These are phyloP conservation scores for Gandaritis pyraliata DNA, from an alignment of 2,888 invertebrate genomes.

Conservation along the genomic window DNA sequence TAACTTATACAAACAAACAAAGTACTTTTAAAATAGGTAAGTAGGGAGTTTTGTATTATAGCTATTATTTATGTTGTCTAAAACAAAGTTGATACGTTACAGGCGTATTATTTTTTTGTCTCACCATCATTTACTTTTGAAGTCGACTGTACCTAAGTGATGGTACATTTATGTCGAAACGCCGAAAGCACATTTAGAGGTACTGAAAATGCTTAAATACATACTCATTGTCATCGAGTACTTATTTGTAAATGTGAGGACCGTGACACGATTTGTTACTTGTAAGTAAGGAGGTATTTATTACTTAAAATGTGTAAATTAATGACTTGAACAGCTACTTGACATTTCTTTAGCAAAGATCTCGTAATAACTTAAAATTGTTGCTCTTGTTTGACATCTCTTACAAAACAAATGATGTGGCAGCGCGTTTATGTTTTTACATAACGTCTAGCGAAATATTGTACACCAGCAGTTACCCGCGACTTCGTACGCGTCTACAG, in stretches of 20 bases:
- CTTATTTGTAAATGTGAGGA: not conserved
- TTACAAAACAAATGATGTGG: not conserved
- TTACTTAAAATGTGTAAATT: conserved; percentile 9
- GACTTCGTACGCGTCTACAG: no score
- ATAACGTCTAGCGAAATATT: no score
- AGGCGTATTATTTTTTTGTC: no score
- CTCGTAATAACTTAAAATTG: not conserved
- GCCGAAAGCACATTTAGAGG: conserved; percentile 1
- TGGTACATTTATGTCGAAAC: not conserved
- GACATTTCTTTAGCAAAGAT: not conserved
- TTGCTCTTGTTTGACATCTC: not conserved
- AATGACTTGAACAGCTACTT: not conserved
- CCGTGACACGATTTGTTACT: conserved; percentile 14
- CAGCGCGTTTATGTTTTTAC: conserved; percentile 19
- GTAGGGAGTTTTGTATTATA: no score
- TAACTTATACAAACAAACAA: no score
- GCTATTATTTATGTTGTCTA: no score
- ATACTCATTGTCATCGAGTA: conserved; percentile 19
- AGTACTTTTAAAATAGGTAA: no score
- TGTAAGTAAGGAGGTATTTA: conserved; percentile 2
- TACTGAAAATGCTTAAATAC: conserved; percentile 19
- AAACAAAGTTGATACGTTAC: no score
- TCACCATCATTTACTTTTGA: no score
- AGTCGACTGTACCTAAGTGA: not conserved
- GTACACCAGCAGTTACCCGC: no score